Conservation (phyloP, 2,113 vertebrate genomes). For the Coregonus clupeaformis region DNA sequence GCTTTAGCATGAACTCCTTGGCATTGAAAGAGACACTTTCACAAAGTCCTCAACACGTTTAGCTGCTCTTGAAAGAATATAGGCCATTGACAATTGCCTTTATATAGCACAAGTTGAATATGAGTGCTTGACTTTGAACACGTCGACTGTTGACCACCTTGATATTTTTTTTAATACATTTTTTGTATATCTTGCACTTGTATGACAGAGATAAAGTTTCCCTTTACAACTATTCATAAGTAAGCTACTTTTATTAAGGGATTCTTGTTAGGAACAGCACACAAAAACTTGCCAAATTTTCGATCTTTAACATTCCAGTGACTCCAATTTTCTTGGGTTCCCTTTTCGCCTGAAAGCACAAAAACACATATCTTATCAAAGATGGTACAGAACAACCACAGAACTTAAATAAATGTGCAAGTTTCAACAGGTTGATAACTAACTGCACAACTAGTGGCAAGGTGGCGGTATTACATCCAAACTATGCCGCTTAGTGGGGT, state of each 20-base stretch:
- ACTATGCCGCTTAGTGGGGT: constrained; percentile 20
- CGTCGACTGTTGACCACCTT: constrained; percentile 19
- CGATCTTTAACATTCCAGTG: constrained; percentile 29
- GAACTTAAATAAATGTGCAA: neutral
- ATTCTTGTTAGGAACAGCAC: constrained; percentile 11
- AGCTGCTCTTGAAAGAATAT: constrained; percentile 33
- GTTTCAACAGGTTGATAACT: neutral
- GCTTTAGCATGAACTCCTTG: constrained; percentile 49
- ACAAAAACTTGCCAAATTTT: constrained; percentile 2
- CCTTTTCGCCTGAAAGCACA: constrained; percentile 30
- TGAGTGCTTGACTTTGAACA: constrained; percentile 25
- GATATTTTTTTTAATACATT: constrained; percentile 11
- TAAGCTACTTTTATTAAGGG: neutral
- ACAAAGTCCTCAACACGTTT: constrained; percentile 40
- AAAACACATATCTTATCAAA: constrained; percentile 9
- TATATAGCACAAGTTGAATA: constrained; percentile 21
- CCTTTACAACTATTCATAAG: neutral
- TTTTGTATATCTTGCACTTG: constrained; percentile 16
- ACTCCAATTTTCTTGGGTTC: constrained; percentile 10
- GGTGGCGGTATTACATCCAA: constrained; percentile 15
- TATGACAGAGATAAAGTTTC: constrained; percentile 5
- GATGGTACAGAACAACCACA: neutral
- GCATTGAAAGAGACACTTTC: constrained; percentile 18
- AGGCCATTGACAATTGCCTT: neutral
- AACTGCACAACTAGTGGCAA: constrained; percentile 22